Conservation (phyloP, 2,797 vertebrate species). For the Lithobates sylvaticus region DNA sequence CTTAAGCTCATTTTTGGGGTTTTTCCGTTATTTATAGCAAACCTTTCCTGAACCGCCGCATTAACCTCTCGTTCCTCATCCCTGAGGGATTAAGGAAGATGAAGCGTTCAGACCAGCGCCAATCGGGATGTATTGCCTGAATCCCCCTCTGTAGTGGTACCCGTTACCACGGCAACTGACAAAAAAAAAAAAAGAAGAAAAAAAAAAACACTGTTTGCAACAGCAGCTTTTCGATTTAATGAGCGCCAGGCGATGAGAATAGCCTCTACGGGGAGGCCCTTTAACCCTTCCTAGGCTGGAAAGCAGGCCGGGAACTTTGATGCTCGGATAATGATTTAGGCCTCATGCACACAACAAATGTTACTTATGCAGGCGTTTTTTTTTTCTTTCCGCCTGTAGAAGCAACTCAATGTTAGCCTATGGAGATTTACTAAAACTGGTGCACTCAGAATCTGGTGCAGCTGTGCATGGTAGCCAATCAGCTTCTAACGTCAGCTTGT, state of each 20-base stretch:
- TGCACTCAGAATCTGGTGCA: no score
- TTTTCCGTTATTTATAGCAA: constrained; percentile 45
- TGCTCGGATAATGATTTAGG: no score
- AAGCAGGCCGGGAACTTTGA: background rate
- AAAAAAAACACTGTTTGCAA: constrained; percentile 7
- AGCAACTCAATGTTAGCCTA: no score
- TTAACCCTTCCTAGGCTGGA: constrained; percentile 16
- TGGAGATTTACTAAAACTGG: no score
- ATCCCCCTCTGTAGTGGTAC: background rate
- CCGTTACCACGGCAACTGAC: constrained; percentile 50
- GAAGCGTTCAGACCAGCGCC: background rate
- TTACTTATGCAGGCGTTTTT: no score
- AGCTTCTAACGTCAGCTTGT: no score
- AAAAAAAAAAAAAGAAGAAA: background rate
- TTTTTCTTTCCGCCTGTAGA: no score
- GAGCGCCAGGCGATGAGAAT: constrained; percentile 17
- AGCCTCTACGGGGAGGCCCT: background rate
- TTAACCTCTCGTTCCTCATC: constrained; percentile 26
- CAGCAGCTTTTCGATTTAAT: constrained; percentile 38
- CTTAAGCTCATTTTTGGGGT: background rate
- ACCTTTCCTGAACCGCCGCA: constrained; percentile 3
- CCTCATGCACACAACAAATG: no score
- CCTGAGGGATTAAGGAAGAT: constrained; percentile 28
- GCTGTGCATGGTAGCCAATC: no score
- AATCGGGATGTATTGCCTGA: background rate